These are phyloP conservation scores for Margaritifera margaritifera DNA, from an alignment of 2,888 invertebrate species.

Conservation along the genomic window DNA sequence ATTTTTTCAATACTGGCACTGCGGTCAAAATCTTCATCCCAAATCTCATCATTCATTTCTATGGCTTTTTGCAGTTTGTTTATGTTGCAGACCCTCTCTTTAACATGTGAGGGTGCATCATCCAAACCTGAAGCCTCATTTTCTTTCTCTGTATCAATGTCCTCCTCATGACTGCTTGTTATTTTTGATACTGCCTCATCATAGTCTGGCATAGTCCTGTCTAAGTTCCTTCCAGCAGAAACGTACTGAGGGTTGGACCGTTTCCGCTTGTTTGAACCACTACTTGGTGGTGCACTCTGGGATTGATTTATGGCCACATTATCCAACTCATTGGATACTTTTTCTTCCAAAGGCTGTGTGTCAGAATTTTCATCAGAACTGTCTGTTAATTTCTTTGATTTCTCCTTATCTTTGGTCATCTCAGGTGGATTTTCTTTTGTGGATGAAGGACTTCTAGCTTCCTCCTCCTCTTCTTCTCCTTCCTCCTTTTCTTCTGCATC, in stretches of 20 bases:
- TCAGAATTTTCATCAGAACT: conserved; percentile 36
- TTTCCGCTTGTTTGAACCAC: conserved; percentile 79
- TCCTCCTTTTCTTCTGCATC: conserved; percentile 17
- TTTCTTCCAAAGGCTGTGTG: conserved; percentile 28
- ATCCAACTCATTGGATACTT: conserved; percentile 25
- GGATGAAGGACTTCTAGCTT: conserved; percentile 25
- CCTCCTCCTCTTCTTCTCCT: conserved; percentile 34
- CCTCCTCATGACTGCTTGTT: conserved; percentile 16
- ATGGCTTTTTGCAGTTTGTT: conserved; percentile 51
- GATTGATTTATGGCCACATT: conserved; percentile 15
- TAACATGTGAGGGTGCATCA: conserved; percentile 13
- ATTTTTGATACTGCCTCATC: conserved; percentile 37
- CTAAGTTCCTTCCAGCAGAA: conserved; percentile 82
- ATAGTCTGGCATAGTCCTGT: conserved; percentile 45
- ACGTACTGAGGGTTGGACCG: conserved; percentile 98
- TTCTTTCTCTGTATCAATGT: conserved; percentile 44
- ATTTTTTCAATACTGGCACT: conserved; percentile 57
- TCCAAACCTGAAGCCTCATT: conserved; percentile 36
- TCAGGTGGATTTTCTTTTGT: conserved; percentile 33
- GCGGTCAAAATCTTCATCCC: conserved; percentile 58
- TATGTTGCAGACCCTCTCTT: conserved; percentile 29
- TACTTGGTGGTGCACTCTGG: conserved; percentile 26
- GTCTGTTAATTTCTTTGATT: conserved; percentile 23
- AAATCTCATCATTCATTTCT: conserved; percentile 51
- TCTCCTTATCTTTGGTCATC: conserved; percentile 26